Percentiles rank a stretch among this genome's conserved stretches.
phyloP scores from a whole-genome alignment of 2,888 invertebrate genomes.

The Amblyjoppa proteus region DNA sequence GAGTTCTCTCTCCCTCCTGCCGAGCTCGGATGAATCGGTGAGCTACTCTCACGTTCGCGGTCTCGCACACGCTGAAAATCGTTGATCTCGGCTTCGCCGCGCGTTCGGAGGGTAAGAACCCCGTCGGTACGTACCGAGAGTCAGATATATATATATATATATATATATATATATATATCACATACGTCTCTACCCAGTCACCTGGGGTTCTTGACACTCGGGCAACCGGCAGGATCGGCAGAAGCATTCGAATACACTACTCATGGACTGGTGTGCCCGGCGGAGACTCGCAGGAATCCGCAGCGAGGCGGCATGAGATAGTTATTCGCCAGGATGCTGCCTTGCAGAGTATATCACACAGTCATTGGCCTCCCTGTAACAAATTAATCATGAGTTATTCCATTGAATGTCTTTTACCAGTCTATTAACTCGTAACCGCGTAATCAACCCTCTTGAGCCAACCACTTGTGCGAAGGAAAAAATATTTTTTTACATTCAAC shows the following conservation, averaged over 20 bases:
- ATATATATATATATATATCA: constrained; percentile 2
- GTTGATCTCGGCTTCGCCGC: constrained; percentile 29
- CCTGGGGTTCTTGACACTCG: constrained; percentile 43
- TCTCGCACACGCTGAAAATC: constrained; percentile 24
- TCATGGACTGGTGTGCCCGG: not conserved
- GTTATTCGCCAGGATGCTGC: not conserved
- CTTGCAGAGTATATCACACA: not conserved
- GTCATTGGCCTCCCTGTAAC: too few species aligned
- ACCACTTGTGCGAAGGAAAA: too few species aligned
- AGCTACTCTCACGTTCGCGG: constrained; percentile 29
- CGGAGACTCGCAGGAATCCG: not conserved
- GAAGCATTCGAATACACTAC: constrained; percentile 23
- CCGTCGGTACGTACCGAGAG: constrained; percentile 16
- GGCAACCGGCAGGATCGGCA: constrained; percentile 4
- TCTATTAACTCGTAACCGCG: too few species aligned
- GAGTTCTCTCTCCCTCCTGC: constrained; percentile 17
- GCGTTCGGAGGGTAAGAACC: constrained; percentile 38
- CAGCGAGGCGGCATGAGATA: not conserved
- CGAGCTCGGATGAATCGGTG: constrained; percentile 35
- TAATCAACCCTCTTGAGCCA: too few species aligned
- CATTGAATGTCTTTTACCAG: too few species aligned
- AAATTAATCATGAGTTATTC: too few species aligned
- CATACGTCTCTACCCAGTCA: constrained; percentile 2
- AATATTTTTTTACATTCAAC: too few species aligned
- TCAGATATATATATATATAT: not conserved